Evolutionary conservation across 2,888 invertebrate genomes (phyloP), one percentile per base, ranked within the genome.

Genomic region (Furcula furcula): DNA sequence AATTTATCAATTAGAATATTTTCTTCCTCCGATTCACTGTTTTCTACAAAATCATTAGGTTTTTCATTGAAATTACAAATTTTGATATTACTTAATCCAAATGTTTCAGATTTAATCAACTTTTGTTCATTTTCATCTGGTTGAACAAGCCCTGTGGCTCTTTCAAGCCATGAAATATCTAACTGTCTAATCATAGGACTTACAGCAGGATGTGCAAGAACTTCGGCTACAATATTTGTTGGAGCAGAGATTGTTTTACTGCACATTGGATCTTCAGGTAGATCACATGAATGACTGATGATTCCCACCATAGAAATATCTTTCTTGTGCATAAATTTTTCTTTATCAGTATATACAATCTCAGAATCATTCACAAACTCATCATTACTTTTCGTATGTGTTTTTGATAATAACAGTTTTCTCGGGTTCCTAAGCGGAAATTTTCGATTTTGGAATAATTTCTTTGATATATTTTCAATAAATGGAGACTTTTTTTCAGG

Each of bases 381-480:
- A 27, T 47, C 48, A 29, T 55, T 57, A 33, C 46, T 30, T 33
- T 38, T 29, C 14, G 59, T 37, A 35, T 68, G 73, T 25, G 60
- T 53, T 55, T 67, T 79, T 1, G 59, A 31, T 19, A 65, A 18
- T 19, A 54, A 48, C n/a, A 71, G 90, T 71, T 95, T 96, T 55
- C 95, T 90, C 0, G 95, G 95, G 81, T 95, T 95, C 55, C 95
- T 89, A 59, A 94, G 91, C 3, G 91, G 90, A 72, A 95, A 94
- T 52, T 90, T 93, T 12, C 91, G 87, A 28, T 91, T 90, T 36
- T 91, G 89, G 76, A 95, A 95, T 40, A 95, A 78, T 65, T 94
- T 94, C 54, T 92, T 91, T 0, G 93, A 90, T 7, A 92, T 65
- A 55, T 90, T 90, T 59, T 90, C 90, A 21, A 70, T 67, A 29